Evolutionary conservation across 64 coral and sea anemone genomes (phyloP).

Genomic region (Catalaphyllia jardinei): DNA sequence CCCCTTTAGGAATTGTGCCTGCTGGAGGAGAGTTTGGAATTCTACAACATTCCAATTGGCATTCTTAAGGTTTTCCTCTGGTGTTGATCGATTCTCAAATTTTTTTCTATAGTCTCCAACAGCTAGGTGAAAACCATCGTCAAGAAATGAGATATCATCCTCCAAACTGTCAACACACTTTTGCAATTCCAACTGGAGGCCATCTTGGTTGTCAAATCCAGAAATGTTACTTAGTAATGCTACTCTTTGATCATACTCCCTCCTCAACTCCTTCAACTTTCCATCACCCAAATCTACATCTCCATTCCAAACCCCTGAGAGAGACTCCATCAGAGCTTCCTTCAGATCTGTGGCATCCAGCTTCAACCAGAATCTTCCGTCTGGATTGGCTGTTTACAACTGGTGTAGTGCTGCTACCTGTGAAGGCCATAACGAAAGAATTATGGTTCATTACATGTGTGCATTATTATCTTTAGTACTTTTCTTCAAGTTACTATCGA

Average conservation of each 20-base stretch:
- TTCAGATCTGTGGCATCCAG: not conserved
- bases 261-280: not conserved
- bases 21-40: conserved; percentile 36
- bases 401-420: conserved; percentile 15
- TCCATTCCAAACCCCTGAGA: conserved; percentile 59
- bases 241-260: not conserved
- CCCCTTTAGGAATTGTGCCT: not conserved
- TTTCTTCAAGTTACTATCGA: too few relatives aligned
- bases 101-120: too few relatives aligned
- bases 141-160: too few relatives aligned
- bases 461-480: too few relatives aligned
- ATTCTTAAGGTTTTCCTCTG: not conserved
- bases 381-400: conserved; percentile 11
- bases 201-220: not conserved
- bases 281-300: conserved; percentile 53
- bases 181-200: not conserved
- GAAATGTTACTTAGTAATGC: not conserved
- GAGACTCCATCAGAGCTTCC: conserved; percentile 25
- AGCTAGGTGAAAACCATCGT: too few relatives aligned
- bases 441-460: too few relatives aligned
- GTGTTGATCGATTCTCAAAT: not conserved
- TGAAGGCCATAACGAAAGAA: too few relatives aligned
- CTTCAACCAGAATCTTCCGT: conserved; percentile 52
- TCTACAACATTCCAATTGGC: conserved; percentile 38
- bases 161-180: too few relatives aligned